A percentile compares a stretch with the other conserved stretches of the same genome.
Evolutionary conservation across 2,888 invertebrate genomes (phyloP).

Genomic region (Ametastegia equiseti): DNA sequence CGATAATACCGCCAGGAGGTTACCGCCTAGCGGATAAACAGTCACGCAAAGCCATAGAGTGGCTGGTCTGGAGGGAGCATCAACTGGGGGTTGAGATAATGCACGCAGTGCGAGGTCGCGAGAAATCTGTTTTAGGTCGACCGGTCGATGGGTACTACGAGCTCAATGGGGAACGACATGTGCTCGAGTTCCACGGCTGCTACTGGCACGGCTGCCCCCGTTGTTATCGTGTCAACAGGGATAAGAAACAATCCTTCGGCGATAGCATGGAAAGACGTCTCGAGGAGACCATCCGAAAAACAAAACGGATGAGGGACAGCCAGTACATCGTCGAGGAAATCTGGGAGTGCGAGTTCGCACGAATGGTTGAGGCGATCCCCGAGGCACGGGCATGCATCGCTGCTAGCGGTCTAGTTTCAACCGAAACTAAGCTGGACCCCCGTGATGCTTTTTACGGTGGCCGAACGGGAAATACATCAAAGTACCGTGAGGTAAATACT

Average conservation of each 20-base stretch:
- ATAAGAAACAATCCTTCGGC: not conserved
- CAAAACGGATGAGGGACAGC: not conserved
- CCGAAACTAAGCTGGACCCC: constrained; percentile 54
- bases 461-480: no score
- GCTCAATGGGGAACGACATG: constrained; percentile 36
- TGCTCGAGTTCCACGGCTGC: constrained; percentile 51
- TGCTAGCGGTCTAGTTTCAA: not conserved
- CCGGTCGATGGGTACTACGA: constrained; percentile 49
- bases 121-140: constrained; percentile 22
- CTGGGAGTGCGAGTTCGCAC: not conserved
- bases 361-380: not conserved
- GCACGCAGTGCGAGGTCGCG: constrained; percentile 44
- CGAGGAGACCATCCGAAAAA: not conserved
- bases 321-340: not conserved
- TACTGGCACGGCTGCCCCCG: constrained; percentile 51
- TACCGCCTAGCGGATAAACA: constrained; percentile 50
- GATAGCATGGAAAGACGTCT: not conserved
- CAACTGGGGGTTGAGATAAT: constrained; percentile 34
- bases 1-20: constrained; percentile 45
- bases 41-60: constrained; percentile 41
- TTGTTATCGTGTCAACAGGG: not conserved
- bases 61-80: constrained; percentile 49
- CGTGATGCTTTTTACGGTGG: no score
- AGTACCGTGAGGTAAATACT: not conserved
- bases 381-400: not conserved